These are phyloP conservation scores for Rhodophaea formosa DNA, from an alignment of 2,888 invertebrate genomes.

Conservation along the genomic window DNA sequence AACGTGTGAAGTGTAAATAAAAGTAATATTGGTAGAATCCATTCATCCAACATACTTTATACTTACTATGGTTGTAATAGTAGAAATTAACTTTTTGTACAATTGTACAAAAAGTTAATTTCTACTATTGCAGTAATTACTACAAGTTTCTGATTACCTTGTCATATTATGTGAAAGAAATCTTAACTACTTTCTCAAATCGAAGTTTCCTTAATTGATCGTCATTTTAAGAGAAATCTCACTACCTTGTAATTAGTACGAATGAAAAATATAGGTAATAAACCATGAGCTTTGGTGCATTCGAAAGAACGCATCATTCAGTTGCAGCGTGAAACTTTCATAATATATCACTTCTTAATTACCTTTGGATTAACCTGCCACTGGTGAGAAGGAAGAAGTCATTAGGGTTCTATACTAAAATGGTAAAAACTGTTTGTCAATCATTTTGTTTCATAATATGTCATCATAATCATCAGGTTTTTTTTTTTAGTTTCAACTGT, in stretches of 20 bases:
- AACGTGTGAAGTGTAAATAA: no score
- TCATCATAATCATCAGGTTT: no score
- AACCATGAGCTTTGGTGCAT: constrained; percentile 16
- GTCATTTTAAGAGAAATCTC: background rate
- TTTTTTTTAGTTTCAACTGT: no score
- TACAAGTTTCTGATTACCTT: background rate
- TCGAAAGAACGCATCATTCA: constrained; percentile 19
- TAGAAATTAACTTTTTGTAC: no score
- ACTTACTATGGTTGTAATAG: background rate
- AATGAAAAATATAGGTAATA: constrained; percentile 18
- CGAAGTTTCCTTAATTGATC: constrained; percentile 1
- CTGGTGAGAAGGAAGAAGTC: constrained; percentile 36
- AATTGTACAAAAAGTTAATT: no score
- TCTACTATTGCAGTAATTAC: background rate
- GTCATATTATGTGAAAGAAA: background rate
- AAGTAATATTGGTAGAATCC: no score
- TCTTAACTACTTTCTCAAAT: background rate
- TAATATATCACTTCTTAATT: constrained; percentile 45
- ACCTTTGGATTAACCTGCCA: constrained; percentile 48
- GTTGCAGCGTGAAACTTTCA: constrained; percentile 38
- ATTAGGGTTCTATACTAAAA: background rate
- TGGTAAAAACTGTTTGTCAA: background rate
- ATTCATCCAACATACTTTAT: background rate
- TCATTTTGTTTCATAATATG: no score
- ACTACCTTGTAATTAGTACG: constrained; percentile 13